Evolutionary conservation across 2,888 invertebrate species (phyloP).

Genomic region (Drosophila barbarae): DNA sequence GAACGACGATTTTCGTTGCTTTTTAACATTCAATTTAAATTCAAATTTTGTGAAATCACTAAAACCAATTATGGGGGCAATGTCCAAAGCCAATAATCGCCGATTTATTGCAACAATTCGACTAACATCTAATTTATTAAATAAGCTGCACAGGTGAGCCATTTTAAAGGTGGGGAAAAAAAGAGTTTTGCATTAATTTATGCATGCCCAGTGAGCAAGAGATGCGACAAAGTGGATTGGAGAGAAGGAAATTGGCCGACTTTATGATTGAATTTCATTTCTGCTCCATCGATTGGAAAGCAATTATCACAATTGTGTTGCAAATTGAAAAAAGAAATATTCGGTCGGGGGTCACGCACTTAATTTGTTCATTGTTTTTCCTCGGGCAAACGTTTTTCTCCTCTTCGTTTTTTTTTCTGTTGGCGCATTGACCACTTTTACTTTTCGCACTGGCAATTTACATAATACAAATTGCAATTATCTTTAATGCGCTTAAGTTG

Average conservation of each 20-base stretch:
- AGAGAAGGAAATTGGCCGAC: constrained; percentile 12
- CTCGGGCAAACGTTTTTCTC: constrained; percentile 5
- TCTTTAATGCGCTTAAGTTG: constrained; percentile 56
- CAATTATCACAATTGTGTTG: constrained; percentile 66
- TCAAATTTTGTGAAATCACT: constrained; percentile 15
- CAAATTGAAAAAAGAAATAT: constrained; percentile 19
- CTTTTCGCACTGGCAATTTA: constrained; percentile 41
- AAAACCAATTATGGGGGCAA: constrained; percentile 17
- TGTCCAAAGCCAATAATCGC: constrained; percentile 18
- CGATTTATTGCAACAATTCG: constrained; percentile 25
- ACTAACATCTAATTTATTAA: constrained; percentile 31
- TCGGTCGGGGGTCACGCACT: constrained; percentile 7
- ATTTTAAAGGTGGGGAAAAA: constrained; percentile 12
- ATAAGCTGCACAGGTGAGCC: neutral
- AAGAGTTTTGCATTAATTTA: constrained; percentile 11
- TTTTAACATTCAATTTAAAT: constrained; percentile 14
- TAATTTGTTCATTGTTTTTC: constrained; percentile 29
- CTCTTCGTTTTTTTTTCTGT: constrained; percentile 6
- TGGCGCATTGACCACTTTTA: constrained; percentile 25
- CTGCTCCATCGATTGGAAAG: constrained; percentile 72
- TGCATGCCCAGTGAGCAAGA: constrained; percentile 9
- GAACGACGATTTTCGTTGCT: neutral
- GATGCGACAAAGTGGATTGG: constrained; percentile 3
- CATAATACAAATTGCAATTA: constrained; percentile 64
- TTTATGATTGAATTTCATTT: constrained; percentile 57